Base-by-base conservation (phyloP, 2,888 invertebrate species). In the Rotaria sp. region DNA sequence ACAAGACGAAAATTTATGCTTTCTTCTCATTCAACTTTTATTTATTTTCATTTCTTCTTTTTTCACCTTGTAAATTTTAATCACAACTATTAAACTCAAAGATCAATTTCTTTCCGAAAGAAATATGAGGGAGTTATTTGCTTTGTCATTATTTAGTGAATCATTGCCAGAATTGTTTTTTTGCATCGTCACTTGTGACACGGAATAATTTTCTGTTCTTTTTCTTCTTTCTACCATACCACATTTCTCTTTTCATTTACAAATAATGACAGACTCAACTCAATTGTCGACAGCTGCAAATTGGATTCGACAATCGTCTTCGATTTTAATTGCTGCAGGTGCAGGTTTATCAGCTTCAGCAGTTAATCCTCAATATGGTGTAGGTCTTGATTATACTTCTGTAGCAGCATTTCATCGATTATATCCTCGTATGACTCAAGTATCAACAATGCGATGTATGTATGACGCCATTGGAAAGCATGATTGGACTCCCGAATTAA, bases 371-470 rank as follows among this genome's bases (percentile, higher is more conserved):
- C 41, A 80, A 26, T 80, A 80, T 45, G n/a, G n/a, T n/a, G 80
- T 80, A n/a, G 80, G 80, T n/a, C 80, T 80, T 80, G 80, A 80
- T 41, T 80, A 80, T 45, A 80, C 80, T 3, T 80, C 80, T 45
- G 26, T 45, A 24, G 80, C 2, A 26, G 80, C 80, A 45, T 80
- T 80, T 45, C 45, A n/a, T 45, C 24, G n/a, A 4, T 7, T 80
- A 11, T 80, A 80, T 80, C 80, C 80, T n/a, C 80, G 41, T 2
- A 80, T 80, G 80, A 41, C 45, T 41, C 41, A 80, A 41, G 80
- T 80, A 4, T 80, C 80, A n/a, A 38, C 41, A 0, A 80, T 80
- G 80, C 26, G 80, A 45, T 80, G 80, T n/a, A 80, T 80, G 80
- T 80, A 80, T 45, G 80, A 80, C 15, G 80, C 80, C 15, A 41